Percentiles rank a stretch among this genome's conserved stretches.
Evolutionary conservation across 2,888 invertebrate species (phyloP).

Genomic region (Stenchaetothrips biformis): DNA sequence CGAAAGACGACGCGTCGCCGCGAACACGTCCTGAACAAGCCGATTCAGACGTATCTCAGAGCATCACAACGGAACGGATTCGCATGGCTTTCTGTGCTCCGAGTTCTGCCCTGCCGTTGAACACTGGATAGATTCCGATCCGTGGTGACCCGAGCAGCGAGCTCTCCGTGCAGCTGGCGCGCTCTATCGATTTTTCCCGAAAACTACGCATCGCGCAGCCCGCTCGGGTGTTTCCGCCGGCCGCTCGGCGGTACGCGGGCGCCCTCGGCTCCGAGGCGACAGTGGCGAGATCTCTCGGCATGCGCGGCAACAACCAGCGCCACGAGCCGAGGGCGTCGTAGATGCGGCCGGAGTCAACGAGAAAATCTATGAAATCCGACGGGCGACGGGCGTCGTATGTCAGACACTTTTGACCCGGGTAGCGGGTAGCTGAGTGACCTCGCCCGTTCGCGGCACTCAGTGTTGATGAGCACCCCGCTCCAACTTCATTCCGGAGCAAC

Average conservation of each 20-base stretch:
- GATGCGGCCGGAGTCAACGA: slow-evolving; percentile 9
- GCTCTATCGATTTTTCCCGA: not conserved
- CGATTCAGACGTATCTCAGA: not conserved
- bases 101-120: slow-evolving; percentile 12
- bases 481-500: no score
- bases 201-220: slow-evolving; percentile 15
- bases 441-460: not conserved
- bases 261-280: not conserved
- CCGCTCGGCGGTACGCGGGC: not conserved
- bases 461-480: no score
- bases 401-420: not conserved
- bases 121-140: slow-evolving; percentile 9
- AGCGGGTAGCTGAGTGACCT: not conserved
- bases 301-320: not conserved
- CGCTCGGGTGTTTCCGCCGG: not conserved
- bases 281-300: not conserved
- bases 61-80: slow-evolving; percentile 4
- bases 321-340: not conserved
- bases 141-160: not conserved
- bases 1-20: not conserved
- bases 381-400: not conserved
- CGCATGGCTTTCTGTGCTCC: slow-evolving; percentile 14
- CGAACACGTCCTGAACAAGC: not conserved
- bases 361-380: slow-evolving; percentile 23
- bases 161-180: not conserved